Conservation (phyloP, 53 echinoderm and acorn worm genomes). For the Holothuria scabra region DNA sequence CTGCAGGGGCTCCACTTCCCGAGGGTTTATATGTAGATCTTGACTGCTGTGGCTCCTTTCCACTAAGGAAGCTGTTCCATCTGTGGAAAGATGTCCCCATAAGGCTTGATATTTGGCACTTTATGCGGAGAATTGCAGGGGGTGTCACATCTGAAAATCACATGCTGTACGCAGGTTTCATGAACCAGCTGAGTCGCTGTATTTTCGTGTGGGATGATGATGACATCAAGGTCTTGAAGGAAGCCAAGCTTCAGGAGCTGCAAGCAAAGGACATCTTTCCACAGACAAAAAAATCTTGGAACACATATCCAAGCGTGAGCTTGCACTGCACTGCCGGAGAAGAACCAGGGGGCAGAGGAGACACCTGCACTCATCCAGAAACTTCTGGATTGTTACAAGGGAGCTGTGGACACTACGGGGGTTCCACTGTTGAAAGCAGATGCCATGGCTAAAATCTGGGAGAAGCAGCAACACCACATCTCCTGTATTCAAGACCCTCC, state of each 20-base stretch:
- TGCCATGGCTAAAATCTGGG: slow-evolving; percentile 53
- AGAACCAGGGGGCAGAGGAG: slow-evolving; percentile 61
- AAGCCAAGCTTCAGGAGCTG: slow-evolving; percentile 45
- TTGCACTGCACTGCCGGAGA: slow-evolving; percentile 49
- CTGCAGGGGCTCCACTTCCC: slow-evolving; percentile 51
- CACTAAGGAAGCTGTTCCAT: slow-evolving; percentile 47
- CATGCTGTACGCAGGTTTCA: slow-evolving; percentile 59
- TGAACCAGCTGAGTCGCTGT: slow-evolving; percentile 60
- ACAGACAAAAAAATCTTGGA: slow-evolving; percentile 1
- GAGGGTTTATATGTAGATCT: slow-evolving; percentile 65
- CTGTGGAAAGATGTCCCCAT: slow-evolving; percentile 59
- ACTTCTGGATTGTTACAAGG: slow-evolving; percentile 57
- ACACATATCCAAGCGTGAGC: slow-evolving; percentile 54
- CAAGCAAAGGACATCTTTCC: slow-evolving; percentile 25
- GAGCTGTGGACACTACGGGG: slow-evolving; percentile 57
- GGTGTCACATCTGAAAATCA: slow-evolving; percentile 55
- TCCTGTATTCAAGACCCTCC: slow-evolving; percentile 69
- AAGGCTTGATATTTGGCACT: slow-evolving; percentile 64
- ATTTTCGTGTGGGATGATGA: slow-evolving; percentile 60
- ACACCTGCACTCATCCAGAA: slow-evolving; percentile 54
- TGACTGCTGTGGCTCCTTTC: slow-evolving; percentile 70
- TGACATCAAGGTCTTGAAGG: slow-evolving; percentile 46
- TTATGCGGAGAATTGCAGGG: slow-evolving; percentile 59
- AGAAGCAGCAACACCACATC: slow-evolving; percentile 36
- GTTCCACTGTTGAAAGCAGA: slow-evolving; percentile 53